Percentiles rank a stretch among this genome's conserved stretches.
phyloP scores from a whole-genome alignment of 2,888 invertebrate species.

The Clanis bilineata region DNA sequence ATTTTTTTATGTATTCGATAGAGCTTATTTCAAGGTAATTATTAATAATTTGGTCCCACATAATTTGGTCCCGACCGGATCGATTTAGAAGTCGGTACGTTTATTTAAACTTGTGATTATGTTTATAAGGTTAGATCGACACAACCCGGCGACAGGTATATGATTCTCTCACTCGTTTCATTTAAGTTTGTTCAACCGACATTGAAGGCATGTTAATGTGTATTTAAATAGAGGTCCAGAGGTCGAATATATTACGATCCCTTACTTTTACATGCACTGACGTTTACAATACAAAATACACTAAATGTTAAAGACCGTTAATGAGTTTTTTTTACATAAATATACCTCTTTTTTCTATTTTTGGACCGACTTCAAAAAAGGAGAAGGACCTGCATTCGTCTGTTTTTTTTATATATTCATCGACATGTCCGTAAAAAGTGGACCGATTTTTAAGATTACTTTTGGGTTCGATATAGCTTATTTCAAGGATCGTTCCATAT shows the following conservation, averaged over 20 bases:
- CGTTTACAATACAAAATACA: slow-evolving; percentile 25
- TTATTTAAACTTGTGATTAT: no score
- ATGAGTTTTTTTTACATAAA: slow-evolving; percentile 2
- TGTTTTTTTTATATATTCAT: no score
- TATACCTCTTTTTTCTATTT: not conserved
- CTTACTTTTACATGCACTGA: slow-evolving; percentile 29
- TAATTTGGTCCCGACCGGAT: no score
- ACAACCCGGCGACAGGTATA: not conserved
- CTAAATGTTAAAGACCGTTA: not conserved
- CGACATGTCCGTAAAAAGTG: no score
- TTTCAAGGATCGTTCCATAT: no score
- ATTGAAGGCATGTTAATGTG: slow-evolving; percentile 41
- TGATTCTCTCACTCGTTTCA: slow-evolving; percentile 31
- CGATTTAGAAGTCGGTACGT: no score
- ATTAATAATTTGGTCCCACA: no score
- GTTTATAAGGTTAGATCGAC: not conserved
- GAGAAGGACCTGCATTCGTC: no score
- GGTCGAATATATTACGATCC: slow-evolving; percentile 46
- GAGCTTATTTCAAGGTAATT: no score
- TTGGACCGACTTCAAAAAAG: not conserved
- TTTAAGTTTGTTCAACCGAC: slow-evolving; percentile 58
- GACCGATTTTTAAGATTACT: no score
- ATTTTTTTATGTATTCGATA: no score
- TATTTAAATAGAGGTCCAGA: slow-evolving; percentile 57
- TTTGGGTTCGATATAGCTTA: no score